Evolutionary conservation across 1,140 invertebrate genomes (phyloP), one percentile per base, ranked within the genome.

Genomic region (Penaeus vannamei): DNA sequence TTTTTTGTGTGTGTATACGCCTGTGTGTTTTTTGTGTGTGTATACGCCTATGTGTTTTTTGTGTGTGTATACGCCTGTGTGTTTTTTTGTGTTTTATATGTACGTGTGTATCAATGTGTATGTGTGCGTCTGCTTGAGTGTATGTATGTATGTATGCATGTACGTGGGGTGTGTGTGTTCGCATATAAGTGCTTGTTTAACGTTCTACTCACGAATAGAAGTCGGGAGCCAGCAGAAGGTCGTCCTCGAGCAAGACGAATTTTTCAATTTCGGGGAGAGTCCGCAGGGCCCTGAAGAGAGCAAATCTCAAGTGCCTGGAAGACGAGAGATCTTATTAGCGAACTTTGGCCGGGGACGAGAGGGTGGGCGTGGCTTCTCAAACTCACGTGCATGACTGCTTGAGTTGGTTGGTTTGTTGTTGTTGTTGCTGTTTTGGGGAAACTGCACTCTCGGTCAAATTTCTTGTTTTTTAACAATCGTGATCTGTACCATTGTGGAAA

Each of bases 231-330:
- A 86, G 77, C 1, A 80, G 36, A 10, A 86, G 60, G 60, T 86
- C 85, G 26, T 86, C 85, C 85, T 86, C 85, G 17, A 86, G 60
- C 12, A 86, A 66, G 76, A 86, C 66, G 60, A 86, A 80, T 77
- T 86, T 86, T 32, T 86, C 76, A 32, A 64, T 61, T 12, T 64
- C 76, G 64, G 62, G 62, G 59, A 85, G 77, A 32, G 23, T 64
- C 23, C 62, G n/a, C 22, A 86, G 61, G 23, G 76, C 76, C 76
- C 60, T 62, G 85, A 80, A 86, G 20, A 86, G 85, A 3, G 85
- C 85, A 60, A 86, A 86, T 61, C 85, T 80, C 85, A 86, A 2
- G 64, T 66, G 60, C 69, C 85, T 86, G 85, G n/a, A 23, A 36
- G 72, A 53, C 22, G 20, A 32, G 61, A 23, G 69, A 61, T 32